phyloP scores from a whole-genome alignment of 2,113 vertebrate species.

The Hypomesus transpacificus region DNA sequence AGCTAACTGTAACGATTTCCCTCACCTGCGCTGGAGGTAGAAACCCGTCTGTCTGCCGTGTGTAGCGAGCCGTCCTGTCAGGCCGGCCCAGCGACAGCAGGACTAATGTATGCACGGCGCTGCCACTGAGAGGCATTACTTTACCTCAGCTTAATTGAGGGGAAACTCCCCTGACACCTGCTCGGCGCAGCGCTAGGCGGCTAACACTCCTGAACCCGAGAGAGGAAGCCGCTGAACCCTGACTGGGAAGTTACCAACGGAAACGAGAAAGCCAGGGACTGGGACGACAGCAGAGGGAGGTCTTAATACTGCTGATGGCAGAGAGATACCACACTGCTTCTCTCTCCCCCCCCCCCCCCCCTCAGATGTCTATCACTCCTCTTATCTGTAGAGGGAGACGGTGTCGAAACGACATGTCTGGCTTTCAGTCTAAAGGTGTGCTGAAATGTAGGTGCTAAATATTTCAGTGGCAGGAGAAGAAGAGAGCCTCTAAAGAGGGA shows the following conservation, averaged over 20 bases:
- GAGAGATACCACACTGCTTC: constrained; percentile 49
- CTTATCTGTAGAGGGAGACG: constrained; percentile 36
- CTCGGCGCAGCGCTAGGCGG: constrained; percentile 55
- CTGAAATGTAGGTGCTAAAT: constrained; percentile 70
- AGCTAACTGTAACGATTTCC: too few relatives aligned
- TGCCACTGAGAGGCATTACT: constrained; percentile 62
- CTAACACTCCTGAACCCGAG: constrained; percentile 44
- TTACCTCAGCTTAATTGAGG: constrained; percentile 78
- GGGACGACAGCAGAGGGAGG: constrained; percentile 47
- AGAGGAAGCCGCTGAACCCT: constrained; percentile 61
- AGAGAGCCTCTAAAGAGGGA: constrained; percentile 4
- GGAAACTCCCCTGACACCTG: constrained; percentile 71
- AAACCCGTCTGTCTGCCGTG: constrained; percentile 2
- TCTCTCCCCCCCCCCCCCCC: constrained; percentile 16
- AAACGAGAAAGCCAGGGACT: constrained; percentile 55
- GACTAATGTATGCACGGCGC: constrained; percentile 67
- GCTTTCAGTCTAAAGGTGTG: constrained; percentile 55
- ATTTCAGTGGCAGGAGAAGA: constrained; percentile 60
- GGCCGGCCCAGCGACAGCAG: constrained; percentile 50
- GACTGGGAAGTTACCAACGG: constrained; percentile 57
- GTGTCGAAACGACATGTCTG: constrained; percentile 26
- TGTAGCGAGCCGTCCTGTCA: constrained; percentile 14
- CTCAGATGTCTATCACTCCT: constrained; percentile 3
- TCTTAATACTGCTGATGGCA: constrained; percentile 67
- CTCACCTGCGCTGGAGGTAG: neutral